Percentiles rank a stretch among this genome's conserved stretches.
These are phyloP conservation scores for Fopius arisanus DNA, from an alignment of 1,140 invertebrate genomes.

Conservation along the genomic window DNA sequence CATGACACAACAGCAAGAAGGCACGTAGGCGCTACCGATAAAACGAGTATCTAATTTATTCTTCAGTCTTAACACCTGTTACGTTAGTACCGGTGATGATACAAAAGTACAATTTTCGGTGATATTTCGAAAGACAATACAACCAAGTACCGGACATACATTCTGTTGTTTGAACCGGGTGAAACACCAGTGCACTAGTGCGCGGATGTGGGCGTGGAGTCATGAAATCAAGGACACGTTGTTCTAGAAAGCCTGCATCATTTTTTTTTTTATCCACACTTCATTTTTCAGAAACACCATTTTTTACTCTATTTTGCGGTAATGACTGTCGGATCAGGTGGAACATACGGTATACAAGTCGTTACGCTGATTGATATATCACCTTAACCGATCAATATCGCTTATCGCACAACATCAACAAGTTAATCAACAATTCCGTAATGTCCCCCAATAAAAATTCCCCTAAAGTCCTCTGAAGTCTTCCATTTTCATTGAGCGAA, in stretches of 20 bases:
- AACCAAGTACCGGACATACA: slow-evolving; percentile 45
- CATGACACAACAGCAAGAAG: neutral
- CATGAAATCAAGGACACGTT: slow-evolving; percentile 46
- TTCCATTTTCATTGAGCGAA: neutral
- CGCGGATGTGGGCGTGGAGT: slow-evolving; percentile 44
- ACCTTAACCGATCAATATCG: neutral
- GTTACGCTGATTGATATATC: slow-evolving; percentile 13
- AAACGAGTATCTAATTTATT: neutral
- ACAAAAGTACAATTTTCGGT: neutral
- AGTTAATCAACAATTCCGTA: neutral
- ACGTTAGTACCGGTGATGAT: neutral
- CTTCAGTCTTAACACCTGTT: neutral
- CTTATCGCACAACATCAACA: neutral
- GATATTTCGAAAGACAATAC: neutral
- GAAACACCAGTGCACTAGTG: slow-evolving; percentile 22
- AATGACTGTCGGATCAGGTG: slow-evolving; percentile 32
- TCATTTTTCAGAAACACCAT: neutral
- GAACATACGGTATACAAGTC: neutral
- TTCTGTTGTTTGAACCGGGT: slow-evolving; percentile 37
- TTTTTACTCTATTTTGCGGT: slow-evolving; percentile 28
- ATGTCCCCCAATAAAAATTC: neutral
- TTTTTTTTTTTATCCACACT: slow-evolving; percentile 32
- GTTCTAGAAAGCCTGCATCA: slow-evolving; percentile 46
- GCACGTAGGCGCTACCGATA: slow-evolving; percentile 15
- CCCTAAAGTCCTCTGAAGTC: neutral